These are phyloP conservation scores for Philhelius pedissequus DNA, from an alignment of 2,888 invertebrate species.

Conservation along the genomic window DNA sequence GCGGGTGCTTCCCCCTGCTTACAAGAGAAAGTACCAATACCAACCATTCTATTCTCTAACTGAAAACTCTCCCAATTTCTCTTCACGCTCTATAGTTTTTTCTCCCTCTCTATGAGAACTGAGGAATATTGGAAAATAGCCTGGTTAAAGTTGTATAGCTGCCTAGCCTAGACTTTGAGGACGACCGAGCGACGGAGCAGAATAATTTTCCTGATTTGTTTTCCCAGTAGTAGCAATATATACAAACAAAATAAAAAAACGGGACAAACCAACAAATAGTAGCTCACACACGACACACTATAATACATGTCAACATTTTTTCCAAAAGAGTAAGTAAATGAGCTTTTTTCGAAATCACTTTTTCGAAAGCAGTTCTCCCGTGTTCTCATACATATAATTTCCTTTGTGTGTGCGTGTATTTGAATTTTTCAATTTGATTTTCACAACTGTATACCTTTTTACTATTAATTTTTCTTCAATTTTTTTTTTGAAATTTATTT, in stretches of 20 bases:
- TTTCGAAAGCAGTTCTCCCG: slow-evolving; percentile 39
- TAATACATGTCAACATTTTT: slow-evolving; percentile 39
- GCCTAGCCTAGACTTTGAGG: slow-evolving; percentile 35
- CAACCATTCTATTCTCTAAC: background rate
- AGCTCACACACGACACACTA: slow-evolving; percentile 47
- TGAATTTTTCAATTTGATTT: slow-evolving; percentile 57
- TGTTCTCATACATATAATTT: background rate
- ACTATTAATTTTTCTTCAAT: slow-evolving; percentile 18
- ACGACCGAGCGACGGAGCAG: slow-evolving; percentile 27
- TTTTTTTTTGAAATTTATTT: background rate
- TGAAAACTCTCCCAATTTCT: background rate
- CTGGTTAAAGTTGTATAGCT: slow-evolving; percentile 43
- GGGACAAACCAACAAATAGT: slow-evolving; percentile 29
- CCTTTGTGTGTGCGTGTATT: slow-evolving; percentile 34
- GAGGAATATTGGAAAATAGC: slow-evolving; percentile 10
- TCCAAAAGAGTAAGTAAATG: slow-evolving; percentile 25
- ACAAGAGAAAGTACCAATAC: background rate
- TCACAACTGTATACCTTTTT: slow-evolving; percentile 64
- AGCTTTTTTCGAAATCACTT: slow-evolving; percentile 45
- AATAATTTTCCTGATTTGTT: slow-evolving; percentile 63
- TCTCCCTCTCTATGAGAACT: background rate
- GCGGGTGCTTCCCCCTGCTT: slow-evolving; percentile 5
- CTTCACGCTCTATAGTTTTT: background rate
- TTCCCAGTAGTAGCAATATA: slow-evolving; percentile 38
- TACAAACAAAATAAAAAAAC: slow-evolving; percentile 12